phyloP scores from a whole-genome alignment of 2,888 invertebrate genomes.

The Masnerella sp. region DNA sequence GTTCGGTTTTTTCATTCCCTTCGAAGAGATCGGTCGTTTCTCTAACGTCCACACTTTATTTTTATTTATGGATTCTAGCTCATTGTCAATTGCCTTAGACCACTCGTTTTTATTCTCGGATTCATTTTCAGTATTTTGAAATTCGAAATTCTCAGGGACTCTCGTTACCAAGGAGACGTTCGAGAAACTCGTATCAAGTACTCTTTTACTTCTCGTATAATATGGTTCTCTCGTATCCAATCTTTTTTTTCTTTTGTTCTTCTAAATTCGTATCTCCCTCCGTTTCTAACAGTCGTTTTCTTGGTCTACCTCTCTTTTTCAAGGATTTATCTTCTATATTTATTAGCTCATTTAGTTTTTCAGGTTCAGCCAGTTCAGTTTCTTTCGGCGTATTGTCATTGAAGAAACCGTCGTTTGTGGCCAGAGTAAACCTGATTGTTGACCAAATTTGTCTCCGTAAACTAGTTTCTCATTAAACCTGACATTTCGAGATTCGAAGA shows the following conservation, averaged over 20 bases:
- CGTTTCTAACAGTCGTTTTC: not conserved
- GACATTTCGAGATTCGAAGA: not conserved
- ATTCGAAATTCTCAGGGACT: not conserved
- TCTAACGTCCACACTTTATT: not conserved
- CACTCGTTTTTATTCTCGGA: not conserved
- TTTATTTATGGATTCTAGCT: not conserved
- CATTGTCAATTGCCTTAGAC: not conserved
- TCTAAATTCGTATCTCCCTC: conserved; percentile 5
- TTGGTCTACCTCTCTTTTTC: conserved; percentile 5
- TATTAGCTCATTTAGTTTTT: too few species aligned
- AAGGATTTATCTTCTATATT: conserved; percentile 19
- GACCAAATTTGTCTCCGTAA: not conserved
- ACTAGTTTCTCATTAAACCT: not conserved
- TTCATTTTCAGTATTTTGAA: not conserved
- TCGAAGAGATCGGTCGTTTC: not conserved
- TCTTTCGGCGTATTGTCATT: too few species aligned
- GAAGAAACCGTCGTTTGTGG: too few species aligned
- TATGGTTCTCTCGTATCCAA: not conserved
- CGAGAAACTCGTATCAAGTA: not conserved
- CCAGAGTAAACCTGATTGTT: not conserved
- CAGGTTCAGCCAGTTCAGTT: too few species aligned
- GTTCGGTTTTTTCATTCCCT: not conserved
- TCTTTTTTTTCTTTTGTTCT: not conserved
- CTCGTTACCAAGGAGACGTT: not conserved
- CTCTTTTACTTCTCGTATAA: not conserved